Evolutionary conservation across 2,888 invertebrate genomes (phyloP).

Genomic region (Byasa hedistus): DNA sequence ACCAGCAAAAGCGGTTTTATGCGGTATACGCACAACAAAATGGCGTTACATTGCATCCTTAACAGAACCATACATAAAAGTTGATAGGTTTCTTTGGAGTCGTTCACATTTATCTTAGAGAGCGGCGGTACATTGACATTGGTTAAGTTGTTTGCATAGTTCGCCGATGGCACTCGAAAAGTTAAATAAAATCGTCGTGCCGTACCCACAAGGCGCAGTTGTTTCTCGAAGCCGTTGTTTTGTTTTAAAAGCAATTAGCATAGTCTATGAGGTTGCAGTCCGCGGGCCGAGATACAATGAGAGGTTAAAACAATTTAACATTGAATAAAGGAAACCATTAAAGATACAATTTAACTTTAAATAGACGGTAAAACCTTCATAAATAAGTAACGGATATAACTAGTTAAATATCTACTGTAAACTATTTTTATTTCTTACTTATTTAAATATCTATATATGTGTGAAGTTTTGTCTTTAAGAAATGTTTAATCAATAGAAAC

Average conservation of each 20-base stretch:
- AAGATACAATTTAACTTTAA: neutral
- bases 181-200: conserved; percentile 38
- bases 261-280: conserved; percentile 42
- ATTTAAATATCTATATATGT: too few species aligned
- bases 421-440: too few species aligned
- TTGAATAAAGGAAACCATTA: neutral
- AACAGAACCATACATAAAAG: conserved; percentile 25
- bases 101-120: conserved; percentile 23
- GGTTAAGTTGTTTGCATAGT: conserved; percentile 39
- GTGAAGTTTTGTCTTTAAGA: too few species aligned
- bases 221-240: conserved; percentile 40
- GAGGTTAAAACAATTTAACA: neutral
- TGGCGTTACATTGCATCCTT: conserved; percentile 3
- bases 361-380: too few species aligned
- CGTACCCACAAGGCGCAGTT: conserved; percentile 29
- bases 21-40: conserved; percentile 4
- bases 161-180: conserved; percentile 40
- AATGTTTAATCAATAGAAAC: too few species aligned
- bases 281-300: conserved; percentile 37
- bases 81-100: conserved; percentile 16
- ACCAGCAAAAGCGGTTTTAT: conserved; percentile 26
- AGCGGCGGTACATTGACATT: conserved; percentile 25
- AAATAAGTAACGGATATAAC: too few species aligned
- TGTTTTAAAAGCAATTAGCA: conserved; percentile 56
- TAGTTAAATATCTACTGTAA: too few species aligned